Percentiles rank a stretch among this genome's conserved stretches.
phyloP scores from a whole-genome alignment of 2,797 vertebrate genomes.

The Cynodonichthys magdalenae region DNA sequence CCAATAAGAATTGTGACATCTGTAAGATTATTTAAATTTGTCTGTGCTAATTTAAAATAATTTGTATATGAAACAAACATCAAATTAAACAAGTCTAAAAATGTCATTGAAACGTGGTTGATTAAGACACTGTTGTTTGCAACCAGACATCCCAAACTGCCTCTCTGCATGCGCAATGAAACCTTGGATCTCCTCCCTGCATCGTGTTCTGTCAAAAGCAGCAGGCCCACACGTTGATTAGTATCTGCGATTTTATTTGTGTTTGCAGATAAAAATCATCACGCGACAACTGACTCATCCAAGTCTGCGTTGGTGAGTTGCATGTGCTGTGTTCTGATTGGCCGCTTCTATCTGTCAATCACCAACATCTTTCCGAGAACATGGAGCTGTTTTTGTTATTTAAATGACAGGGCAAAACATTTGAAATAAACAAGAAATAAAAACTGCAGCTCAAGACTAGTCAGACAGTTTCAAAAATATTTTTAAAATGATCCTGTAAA shows the following conservation, averaged over 20 bases:
- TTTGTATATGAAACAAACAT: too few species aligned
- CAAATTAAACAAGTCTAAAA: too few species aligned
- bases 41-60: too few species aligned
- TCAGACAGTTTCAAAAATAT: background rate
- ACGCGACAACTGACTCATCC: background rate
- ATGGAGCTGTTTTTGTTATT: background rate
- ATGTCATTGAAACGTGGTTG: too few species aligned
- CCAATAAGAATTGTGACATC: too few species aligned
- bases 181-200: background rate
- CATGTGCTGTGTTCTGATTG: background rate
- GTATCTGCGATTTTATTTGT: background rate
- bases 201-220: background rate
- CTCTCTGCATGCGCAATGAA: background rate
- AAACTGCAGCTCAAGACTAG: too few species aligned
- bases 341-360: background rate
- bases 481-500: background rate
- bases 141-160: background rate
- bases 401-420: background rate
- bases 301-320: background rate
- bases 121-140: background rate
- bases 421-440: too few species aligned
- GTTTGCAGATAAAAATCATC: constrained; percentile 1
- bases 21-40: too few species aligned
- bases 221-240: background rate
- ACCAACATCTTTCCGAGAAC: background rate